Percentiles rank a stretch among this genome's conserved stretches.
Conservation (phyloP, 2,797 vertebrate species). For the Loris lydekkerianus region DNA sequence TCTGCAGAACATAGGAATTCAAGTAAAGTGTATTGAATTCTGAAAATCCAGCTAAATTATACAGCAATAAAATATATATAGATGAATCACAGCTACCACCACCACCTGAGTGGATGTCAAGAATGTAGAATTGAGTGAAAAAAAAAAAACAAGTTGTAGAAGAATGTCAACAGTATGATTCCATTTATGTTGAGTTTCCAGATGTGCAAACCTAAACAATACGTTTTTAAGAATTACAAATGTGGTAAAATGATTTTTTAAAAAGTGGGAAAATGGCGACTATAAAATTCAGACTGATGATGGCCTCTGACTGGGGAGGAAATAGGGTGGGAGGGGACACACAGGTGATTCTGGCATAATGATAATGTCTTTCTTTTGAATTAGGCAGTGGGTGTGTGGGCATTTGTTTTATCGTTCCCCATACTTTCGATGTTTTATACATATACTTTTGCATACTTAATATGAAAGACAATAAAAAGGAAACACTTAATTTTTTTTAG, state of each 20-base stretch:
- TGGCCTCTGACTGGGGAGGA: neutral
- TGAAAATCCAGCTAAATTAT: neutral
- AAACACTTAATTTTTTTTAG: neutral
- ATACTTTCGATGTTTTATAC: neutral
- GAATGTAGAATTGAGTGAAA: neutral
- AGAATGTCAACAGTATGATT: slow-evolving; percentile 24
- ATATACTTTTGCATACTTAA: neutral
- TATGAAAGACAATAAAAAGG: slow-evolving; percentile 45
- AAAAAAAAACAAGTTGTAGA: slow-evolving; percentile 1
- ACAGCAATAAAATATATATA: neutral
- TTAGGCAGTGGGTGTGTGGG: neutral
- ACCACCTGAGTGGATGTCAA: neutral
- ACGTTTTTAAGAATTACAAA: slow-evolving; percentile 56
- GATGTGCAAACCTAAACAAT: neutral
- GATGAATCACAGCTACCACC: neutral
- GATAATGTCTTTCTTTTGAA: slow-evolving; percentile 30
- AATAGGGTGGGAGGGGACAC: too few relatives aligned
- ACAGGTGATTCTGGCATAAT: neutral
- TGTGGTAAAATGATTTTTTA: slow-evolving; percentile 49
- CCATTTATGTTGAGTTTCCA: slow-evolving; percentile 28
- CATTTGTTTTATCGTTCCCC: slow-evolving; percentile 35
- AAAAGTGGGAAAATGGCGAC: slow-evolving; percentile 15
- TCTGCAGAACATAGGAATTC: slow-evolving; percentile 16
- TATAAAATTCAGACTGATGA: slow-evolving; percentile 12
- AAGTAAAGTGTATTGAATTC: neutral